Evolutionary conservation across 2,888 invertebrate genomes (phyloP).

Genomic region (Opisthograptis luteolata): DNA sequence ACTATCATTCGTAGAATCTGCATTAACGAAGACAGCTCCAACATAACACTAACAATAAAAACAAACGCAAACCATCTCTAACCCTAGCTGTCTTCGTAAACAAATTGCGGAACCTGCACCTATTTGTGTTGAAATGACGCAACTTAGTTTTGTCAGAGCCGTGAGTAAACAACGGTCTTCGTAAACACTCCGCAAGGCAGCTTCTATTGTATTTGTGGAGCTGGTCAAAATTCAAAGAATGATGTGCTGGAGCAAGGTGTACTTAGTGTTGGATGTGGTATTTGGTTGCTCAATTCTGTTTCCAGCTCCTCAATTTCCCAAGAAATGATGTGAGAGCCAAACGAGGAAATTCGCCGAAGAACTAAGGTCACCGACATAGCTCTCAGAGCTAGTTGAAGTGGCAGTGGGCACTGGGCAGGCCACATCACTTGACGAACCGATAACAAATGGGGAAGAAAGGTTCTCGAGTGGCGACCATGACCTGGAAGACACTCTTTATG

Average conservation of each 20-base stretch:
- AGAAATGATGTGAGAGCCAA: too few species aligned
- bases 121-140: constrained; percentile 42
- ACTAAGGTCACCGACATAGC: too few species aligned
- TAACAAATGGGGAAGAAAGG: too few species aligned
- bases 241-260: background rate
- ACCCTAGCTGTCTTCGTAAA: constrained; percentile 30
- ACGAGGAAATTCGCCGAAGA: too few species aligned
- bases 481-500: too few species aligned
- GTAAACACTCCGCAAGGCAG: constrained; percentile 65
- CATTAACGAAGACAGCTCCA: constrained; percentile 10
- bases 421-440: too few species aligned
- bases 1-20: background rate
- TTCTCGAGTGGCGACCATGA: too few species aligned
- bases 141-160: constrained; percentile 55
- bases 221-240: constrained; percentile 29
- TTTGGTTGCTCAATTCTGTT: background rate
- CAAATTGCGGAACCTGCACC: constrained; percentile 32
- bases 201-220: constrained; percentile 66
- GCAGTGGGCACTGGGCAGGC: too few species aligned
- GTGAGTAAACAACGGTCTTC: constrained; percentile 55
- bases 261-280: constrained; percentile 19
- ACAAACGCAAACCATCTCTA: constrained; percentile 8
- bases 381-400: too few species aligned
- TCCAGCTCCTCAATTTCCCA: too few species aligned
- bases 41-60: constrained; percentile 22